Percentiles rank a stretch among this genome's conserved stretches.
These are phyloP conservation scores for Hypsibius dujardini DNA, from an alignment of 1,140 invertebrate genomes.

Conservation along the genomic window DNA sequence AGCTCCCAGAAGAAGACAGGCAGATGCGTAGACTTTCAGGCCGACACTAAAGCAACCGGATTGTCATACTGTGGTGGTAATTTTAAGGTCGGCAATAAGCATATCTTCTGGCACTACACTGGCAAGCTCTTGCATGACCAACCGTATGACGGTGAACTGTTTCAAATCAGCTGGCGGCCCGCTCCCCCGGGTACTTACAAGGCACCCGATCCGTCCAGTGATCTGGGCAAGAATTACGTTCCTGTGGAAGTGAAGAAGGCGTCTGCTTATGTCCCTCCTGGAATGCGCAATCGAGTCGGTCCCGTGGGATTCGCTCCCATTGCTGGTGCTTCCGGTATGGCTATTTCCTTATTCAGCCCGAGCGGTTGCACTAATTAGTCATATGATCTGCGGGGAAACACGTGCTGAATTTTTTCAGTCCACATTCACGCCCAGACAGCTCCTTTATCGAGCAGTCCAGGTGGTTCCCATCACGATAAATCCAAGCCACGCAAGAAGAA, in stretches of 20 bases:
- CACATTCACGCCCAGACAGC: too few species aligned
- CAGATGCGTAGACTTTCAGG: too few species aligned
- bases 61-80: too few species aligned
- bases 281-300: not conserved
- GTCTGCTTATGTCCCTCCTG: not conserved
- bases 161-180: constrained; percentile 10
- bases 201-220: not conserved
- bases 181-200: constrained; percentile 14
- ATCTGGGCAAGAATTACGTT: not conserved
- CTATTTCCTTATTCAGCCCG: too few species aligned
- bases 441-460: too few species aligned
- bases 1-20: too few species aligned
- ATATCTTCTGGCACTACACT: not conserved
- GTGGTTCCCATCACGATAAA: too few species aligned
- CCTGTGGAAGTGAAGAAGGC: not conserved
- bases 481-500: too few species aligned
- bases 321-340: not conserved
- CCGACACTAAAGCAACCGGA: too few species aligned
- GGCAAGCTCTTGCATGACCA: not conserved
- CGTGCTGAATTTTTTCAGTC: too few species aligned
- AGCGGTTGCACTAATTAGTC: too few species aligned
- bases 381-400: too few species aligned
- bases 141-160: not conserved
- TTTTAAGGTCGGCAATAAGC: constrained; percentile 12
- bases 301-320: not conserved